Base-by-base conservation (phyloP, 2,797 vertebrate species). In the Zenarchopterus dispar region DNA sequence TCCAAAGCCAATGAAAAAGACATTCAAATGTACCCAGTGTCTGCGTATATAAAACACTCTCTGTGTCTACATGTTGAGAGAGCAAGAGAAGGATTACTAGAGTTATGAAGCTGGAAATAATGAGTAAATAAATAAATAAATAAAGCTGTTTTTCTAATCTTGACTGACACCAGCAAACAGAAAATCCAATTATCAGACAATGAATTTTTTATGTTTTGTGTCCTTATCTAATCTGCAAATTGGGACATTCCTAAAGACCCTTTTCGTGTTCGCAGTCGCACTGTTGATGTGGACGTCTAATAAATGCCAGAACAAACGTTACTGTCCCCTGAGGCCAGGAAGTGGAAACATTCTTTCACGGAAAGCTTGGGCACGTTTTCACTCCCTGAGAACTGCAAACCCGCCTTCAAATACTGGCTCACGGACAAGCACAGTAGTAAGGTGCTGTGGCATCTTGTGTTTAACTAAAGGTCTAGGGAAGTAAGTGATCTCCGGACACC, bases 261-360 rank as follows among this genome's bases (percentile, higher is more conserved):
- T 33, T 58, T 17, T 63, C 58, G 49, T 52, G 72, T 51, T 50
- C 43, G 59, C 61, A 68, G 52, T 80, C 66, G 63, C 8, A 18
- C 48, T 77, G 78, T 62, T 73, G 77, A 56, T 65, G 75, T 24
- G 19, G 36, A 60, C 55, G 78, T 68, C 69, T 85, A 86, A 88
- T 88, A 70, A 78, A 56, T 78, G 76, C 72, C 81, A 89, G 86
- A 88, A 61, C 66, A 88, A 83, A 67, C 60, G 72, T 82, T 67
- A 66, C 45, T 47, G 74, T 52, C 36, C 62, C 84, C 80, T 0
- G 48, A 84, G 87, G 87, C 61, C 77, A 86, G 83, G 84, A 91
- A 86, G 81, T 73, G 80, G 81, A 89, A 86, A 83, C 76, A 84
- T 76, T 81, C 78, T 85, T 90, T 75, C 88, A 88, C 81, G 73